Evolutionary conservation across 1,140 invertebrate genomes (phyloP).

Genomic region (Adelges cooleyi): DNA sequence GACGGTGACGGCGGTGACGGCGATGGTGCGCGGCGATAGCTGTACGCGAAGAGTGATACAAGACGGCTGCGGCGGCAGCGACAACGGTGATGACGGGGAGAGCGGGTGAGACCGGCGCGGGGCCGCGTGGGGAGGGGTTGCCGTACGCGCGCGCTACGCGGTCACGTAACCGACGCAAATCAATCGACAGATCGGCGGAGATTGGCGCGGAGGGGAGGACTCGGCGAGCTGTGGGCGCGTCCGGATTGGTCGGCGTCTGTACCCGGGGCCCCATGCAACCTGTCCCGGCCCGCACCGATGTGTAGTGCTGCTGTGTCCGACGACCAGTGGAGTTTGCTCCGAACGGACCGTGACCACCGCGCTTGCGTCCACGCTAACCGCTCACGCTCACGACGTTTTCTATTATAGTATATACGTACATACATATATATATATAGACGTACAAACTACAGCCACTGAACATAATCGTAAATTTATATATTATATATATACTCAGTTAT

Average conservation of each 20-base stretch:
- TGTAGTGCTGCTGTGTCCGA: slow-evolving; percentile 24
- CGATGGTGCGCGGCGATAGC: no score
- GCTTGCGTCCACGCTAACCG: background rate
- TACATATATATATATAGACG: no score
- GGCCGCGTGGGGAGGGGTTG: background rate
- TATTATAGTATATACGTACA: no score
- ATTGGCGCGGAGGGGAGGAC: slow-evolving; percentile 28
- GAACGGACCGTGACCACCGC: slow-evolving; percentile 1
- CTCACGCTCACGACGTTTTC: background rate
- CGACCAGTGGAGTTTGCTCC: slow-evolving; percentile 9
- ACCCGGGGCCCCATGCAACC: slow-evolving; percentile 12
- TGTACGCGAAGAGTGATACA: no score
- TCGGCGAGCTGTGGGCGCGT: slow-evolving; percentile 18
- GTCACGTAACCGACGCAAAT: slow-evolving; percentile 28
- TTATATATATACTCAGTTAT: no score
- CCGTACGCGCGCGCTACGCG: background rate
- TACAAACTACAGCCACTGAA: no score
- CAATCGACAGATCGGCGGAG: slow-evolving; percentile 24
- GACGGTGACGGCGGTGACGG: no score
- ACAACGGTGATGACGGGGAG: no score
- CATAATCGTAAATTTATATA: no score
- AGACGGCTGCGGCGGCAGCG: background rate
- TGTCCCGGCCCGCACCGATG: background rate
- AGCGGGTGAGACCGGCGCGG: background rate
- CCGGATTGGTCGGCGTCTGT: slow-evolving; percentile 24